Conservation (phyloP, 2,888 invertebrate genomes). For the Cordilura impudica region DNA sequence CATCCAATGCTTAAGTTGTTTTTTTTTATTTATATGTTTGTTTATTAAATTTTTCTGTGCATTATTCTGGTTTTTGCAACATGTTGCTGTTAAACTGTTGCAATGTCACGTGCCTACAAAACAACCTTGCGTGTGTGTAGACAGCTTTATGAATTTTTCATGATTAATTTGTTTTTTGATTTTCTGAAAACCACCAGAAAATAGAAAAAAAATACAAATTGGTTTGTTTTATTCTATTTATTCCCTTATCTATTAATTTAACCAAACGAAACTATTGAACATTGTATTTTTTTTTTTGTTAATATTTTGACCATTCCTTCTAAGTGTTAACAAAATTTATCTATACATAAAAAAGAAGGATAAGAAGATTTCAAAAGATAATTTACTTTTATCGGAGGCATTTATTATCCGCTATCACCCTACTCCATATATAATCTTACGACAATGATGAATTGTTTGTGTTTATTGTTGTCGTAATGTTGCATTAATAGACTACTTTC, state of each 20-base stretch:
- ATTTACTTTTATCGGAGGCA: neutral
- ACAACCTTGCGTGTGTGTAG: constrained; percentile 26
- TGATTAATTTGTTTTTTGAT: constrained; percentile 55
- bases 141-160: constrained; percentile 58
- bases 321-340: no score
- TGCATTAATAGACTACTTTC: constrained; percentile 49
- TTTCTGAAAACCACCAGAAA: neutral
- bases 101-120: constrained; percentile 54
- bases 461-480: constrained; percentile 56
- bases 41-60: constrained; percentile 46
- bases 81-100: constrained; percentile 56
- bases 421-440: neutral
- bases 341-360: no score
- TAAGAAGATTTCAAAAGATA: neutral
- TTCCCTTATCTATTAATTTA: constrained; percentile 25
- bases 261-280: neutral
- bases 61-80: constrained; percentile 34
- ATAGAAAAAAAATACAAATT: neutral
- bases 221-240: neutral
- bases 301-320: no score
- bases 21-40: constrained; percentile 54
- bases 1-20: constrained; percentile 29
- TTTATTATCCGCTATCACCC: neutral
- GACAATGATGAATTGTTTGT: constrained; percentile 52
- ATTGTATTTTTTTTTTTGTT: neutral